phyloP scores from a whole-genome alignment of 2,888 invertebrate genomes.

The Apantesis nais region DNA sequence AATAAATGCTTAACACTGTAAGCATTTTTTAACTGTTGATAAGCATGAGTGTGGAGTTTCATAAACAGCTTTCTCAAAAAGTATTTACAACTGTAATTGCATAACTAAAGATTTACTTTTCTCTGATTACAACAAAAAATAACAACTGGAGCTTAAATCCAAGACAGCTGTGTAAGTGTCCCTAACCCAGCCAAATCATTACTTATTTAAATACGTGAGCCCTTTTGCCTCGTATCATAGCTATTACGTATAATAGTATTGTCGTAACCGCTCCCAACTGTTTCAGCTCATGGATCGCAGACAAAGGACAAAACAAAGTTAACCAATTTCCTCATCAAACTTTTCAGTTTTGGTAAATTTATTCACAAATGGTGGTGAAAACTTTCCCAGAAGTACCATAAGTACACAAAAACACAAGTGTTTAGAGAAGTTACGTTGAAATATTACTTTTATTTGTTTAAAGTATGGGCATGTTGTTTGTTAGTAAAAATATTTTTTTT shows the following conservation, averaged over 20 bases:
- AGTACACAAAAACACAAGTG: conserved; percentile 5
- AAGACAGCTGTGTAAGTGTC: background rate
- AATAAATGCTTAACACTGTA: too few species aligned
- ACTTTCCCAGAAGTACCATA: background rate
- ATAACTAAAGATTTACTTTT: background rate
- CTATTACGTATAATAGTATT: background rate
- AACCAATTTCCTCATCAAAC: conserved; percentile 13
- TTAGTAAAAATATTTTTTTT: too few species aligned
- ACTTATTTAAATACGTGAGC: background rate
- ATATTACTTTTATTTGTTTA: background rate
- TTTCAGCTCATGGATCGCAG: conserved; percentile 5
- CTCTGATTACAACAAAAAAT: background rate
- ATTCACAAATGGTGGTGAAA: conserved; percentile 4
- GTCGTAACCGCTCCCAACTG: background rate
- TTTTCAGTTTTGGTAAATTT: conserved; percentile 14
- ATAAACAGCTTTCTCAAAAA: too few species aligned
- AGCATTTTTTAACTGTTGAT: background rate
- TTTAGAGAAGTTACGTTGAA: conserved; percentile 3
- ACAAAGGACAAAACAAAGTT: conserved; percentile 12
- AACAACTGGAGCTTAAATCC: background rate
- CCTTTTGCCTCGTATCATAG: background rate
- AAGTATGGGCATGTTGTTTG: background rate
- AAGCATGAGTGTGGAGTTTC: background rate
- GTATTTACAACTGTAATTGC: background rate
- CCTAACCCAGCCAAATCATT: background rate